Percentiles rank a stretch among this genome's conserved stretches.
Conservation (phyloP, 2,888 invertebrate species). For the Ormyrus rosae region DNA sequence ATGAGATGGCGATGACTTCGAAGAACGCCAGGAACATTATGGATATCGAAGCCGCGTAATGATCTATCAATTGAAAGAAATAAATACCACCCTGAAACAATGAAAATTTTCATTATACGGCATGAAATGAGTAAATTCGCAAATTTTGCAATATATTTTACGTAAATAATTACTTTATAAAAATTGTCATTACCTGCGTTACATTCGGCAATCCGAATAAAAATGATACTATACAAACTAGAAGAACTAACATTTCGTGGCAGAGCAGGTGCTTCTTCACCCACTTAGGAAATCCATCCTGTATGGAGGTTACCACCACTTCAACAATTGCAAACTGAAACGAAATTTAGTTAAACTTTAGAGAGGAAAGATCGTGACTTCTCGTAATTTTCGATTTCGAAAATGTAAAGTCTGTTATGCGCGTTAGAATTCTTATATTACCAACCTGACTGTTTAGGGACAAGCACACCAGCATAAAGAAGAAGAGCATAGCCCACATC, state of each 20-base stretch:
- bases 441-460: slow-evolving; percentile 91
- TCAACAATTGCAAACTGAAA: slow-evolving; percentile 95
- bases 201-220: slow-evolving; percentile 92
- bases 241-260: slow-evolving; percentile 90
- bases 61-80: slow-evolving; percentile 93
- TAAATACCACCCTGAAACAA: slow-evolving; percentile 88
- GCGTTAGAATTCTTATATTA: slow-evolving; percentile 23
- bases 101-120: slow-evolving; percentile 21
- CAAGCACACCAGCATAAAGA: slow-evolving; percentile 92
- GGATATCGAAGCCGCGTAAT: slow-evolving; percentile 94
- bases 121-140: too few relatives aligned
- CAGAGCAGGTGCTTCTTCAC: slow-evolving; percentile 89
- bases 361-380: too few relatives aligned
- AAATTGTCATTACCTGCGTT: slow-evolving; percentile 80
- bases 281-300: slow-evolving; percentile 94
- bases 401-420: too few relatives aligned
- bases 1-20: slow-evolving; percentile 92
- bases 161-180: background rate
- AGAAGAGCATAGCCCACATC: slow-evolving; percentile 92
- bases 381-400: too few relatives aligned
- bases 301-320: slow-evolving; percentile 94
- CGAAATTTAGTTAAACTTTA: slow-evolving; percentile 28
- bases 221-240: slow-evolving; percentile 89
- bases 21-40: slow-evolving; percentile 95
- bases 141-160: too few relatives aligned